Evolutionary conservation across 2,797 vertebrate genomes (phyloP).

Genomic region (Mus caroli): DNA sequence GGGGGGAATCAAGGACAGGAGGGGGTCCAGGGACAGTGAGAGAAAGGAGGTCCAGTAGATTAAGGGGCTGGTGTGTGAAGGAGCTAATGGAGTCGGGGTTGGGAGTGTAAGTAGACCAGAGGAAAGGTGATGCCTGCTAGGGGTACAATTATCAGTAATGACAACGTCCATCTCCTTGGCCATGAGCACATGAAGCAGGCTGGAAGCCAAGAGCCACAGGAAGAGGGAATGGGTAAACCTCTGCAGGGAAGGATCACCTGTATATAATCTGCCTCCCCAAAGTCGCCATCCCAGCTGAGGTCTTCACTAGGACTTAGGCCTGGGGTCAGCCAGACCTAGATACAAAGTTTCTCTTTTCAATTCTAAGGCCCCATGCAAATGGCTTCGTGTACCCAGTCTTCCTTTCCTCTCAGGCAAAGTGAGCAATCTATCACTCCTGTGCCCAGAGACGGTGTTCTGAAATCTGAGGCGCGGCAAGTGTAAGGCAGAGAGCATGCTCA

Average conservation of each 20-base stretch:
- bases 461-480: background rate
- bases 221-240: background rate
- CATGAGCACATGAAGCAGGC: constrained; percentile 34
- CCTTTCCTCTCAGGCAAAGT: background rate
- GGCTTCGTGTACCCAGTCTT: background rate
- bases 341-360: background rate
- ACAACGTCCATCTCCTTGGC: constrained; percentile 16
- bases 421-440: background rate
- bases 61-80: background rate
- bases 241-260: background rate
- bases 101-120: background rate
- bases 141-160: constrained; percentile 59
- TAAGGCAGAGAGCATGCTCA: background rate
- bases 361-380: background rate
- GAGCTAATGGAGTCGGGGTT: background rate
- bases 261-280: background rate
- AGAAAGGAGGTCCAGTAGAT: background rate
- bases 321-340: background rate
- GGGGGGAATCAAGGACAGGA: background rate
- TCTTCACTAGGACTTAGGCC: background rate
- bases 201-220: background rate
- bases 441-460: constrained; percentile 5
- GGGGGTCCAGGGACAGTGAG: background rate
- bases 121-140: background rate
- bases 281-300: background rate